A percentile compares a stretch with the other conserved stretches of the same genome.
phyloP scores from a whole-genome alignment of 2,113 vertebrate species.

The Guaruba guarouba region DNA sequence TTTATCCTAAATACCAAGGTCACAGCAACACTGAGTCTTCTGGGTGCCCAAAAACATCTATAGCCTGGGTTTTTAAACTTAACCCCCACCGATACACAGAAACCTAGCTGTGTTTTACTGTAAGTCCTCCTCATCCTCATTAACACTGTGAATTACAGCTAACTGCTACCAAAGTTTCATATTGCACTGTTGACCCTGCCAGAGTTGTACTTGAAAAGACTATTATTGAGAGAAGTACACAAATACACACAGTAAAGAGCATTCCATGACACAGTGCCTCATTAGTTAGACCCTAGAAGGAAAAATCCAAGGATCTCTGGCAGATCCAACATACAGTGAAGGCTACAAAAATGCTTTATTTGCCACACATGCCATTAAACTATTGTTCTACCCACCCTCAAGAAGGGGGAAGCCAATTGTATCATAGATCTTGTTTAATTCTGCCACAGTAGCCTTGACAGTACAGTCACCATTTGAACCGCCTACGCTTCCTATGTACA shows the following conservation, averaged over 20 bases:
- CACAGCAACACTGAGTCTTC: not conserved
- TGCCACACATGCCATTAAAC: not conserved
- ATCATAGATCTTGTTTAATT: not conserved
- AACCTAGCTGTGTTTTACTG: not conserved
- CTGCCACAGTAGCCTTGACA: constrained; percentile 15
- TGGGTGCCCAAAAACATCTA: not conserved
- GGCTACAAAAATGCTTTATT: not conserved
- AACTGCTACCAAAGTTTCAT: not conserved
- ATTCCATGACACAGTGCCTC: not conserved
- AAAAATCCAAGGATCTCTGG: not conserved
- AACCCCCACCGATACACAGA: not conserved
- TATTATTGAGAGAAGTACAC: not conserved
- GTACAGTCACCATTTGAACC: not conserved
- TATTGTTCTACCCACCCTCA: not conserved
- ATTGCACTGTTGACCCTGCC: not conserved
- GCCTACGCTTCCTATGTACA: not conserved
- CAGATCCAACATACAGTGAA: not conserved
- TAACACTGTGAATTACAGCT: not conserved
- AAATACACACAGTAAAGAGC: not conserved
- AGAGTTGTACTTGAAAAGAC: not conserved
- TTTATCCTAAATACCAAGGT: not conserved
- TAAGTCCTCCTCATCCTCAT: not conserved
- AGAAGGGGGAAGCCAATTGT: not conserved
- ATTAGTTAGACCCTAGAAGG: not conserved
- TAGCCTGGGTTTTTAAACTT: not conserved